These are phyloP conservation scores for Caenorhabditis sp. DNA, from an alignment of 2,888 invertebrate genomes.

Conservation along the genomic window DNA sequence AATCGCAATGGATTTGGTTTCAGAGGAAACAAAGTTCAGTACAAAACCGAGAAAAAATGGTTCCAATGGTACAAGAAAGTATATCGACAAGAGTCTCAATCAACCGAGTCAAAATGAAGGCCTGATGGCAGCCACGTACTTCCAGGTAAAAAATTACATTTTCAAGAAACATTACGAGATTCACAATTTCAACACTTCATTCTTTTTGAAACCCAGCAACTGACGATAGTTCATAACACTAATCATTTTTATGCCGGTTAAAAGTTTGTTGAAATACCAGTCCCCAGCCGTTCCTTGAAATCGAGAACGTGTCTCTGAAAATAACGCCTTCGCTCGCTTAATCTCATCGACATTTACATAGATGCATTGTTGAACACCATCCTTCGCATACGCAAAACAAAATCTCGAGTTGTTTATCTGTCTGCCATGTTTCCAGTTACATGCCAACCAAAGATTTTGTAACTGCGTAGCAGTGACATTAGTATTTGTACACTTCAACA, in stretches of 20 bases:
- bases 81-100: constrained; percentile 53
- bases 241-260: no score
- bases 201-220: background rate
- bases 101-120: constrained; percentile 51
- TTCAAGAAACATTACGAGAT: background rate
- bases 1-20: background rate
- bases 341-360: constrained; percentile 43
- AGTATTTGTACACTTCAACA: constrained; percentile 40
- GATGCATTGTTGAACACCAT: constrained; percentile 4
- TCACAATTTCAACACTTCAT: no score
- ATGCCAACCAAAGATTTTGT: constrained; percentile 8
- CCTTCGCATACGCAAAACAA: constrained; percentile 23
- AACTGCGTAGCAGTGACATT: constrained; percentile 43
- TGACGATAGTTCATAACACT: background rate
- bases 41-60: constrained; percentile 38
- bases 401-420: constrained; percentile 49
- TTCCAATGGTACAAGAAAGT: constrained; percentile 47
- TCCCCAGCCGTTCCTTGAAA: background rate
- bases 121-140: constrained; percentile 59
- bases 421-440: constrained; percentile 32
- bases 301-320: background rate
- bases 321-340: constrained; percentile 11
- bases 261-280: background rate
- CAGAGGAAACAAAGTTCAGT: constrained; percentile 62
- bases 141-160: constrained; percentile 43